Conservation (phyloP, 2,888 invertebrate species). For the Trichopoda pennipes region DNA sequence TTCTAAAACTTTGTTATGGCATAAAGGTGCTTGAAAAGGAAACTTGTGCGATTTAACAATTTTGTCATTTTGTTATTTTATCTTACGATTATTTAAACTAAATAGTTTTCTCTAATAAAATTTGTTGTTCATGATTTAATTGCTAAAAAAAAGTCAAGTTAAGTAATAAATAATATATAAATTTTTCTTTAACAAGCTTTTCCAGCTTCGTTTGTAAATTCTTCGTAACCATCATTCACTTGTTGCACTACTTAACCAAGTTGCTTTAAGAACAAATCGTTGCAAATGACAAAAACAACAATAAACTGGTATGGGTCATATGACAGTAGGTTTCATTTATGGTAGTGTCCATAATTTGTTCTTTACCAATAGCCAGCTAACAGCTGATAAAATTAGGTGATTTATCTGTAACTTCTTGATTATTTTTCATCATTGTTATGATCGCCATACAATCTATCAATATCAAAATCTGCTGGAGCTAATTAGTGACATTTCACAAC, state of each 20-base stretch:
- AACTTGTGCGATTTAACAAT: background rate
- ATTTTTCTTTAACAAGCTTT: slow-evolving; percentile 10
- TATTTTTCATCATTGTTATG: background rate
- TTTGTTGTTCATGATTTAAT: background rate
- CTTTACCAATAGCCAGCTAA: slow-evolving; percentile 1
- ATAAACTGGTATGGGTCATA: slow-evolving; percentile 44
- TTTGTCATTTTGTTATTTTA: background rate
- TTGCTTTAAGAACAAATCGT: slow-evolving; percentile 27
- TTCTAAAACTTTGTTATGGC: background rate
- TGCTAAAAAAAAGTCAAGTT: slow-evolving; percentile 17
- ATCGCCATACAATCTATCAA: slow-evolving; percentile 28
- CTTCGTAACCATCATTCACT: slow-evolving; percentile 34
- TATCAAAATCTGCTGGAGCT: slow-evolving; percentile 43
- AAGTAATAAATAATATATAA: slow-evolving; percentile 5
- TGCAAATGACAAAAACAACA: background rate
- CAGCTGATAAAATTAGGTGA: slow-evolving; percentile 45
- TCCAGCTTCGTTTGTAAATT: background rate
- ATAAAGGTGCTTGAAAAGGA: slow-evolving; percentile 11
- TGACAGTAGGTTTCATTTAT: slow-evolving; percentile 2
- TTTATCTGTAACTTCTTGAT: slow-evolving; percentile 43
- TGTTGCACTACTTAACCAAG: slow-evolving; percentile 52
- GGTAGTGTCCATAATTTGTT: slow-evolving; percentile 55
- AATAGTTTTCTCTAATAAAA: background rate
- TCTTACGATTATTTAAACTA: background rate
- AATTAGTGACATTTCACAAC: slow-evolving; percentile 59